Evolutionary conservation across 2,888 invertebrate species (phyloP), one percentile per base, ranked within the genome.

Genomic region (Melinopterus prodromus): DNA sequence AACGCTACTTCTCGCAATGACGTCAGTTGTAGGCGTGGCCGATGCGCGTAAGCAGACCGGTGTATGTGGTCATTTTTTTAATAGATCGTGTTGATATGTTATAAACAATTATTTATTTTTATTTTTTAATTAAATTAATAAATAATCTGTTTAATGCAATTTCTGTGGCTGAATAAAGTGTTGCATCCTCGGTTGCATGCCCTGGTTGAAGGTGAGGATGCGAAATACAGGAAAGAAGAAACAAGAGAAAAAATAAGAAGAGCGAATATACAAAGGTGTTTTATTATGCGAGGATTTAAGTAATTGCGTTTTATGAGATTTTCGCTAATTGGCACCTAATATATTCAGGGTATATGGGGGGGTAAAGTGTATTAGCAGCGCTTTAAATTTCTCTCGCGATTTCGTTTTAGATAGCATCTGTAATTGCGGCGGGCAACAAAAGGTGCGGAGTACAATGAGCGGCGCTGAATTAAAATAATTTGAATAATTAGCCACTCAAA

Each of bases 401-500:
- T 78, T 77, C 75, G 78, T 76, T 80, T 78, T 80, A 80, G 80
- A 80, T 80, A 71, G 74, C 37, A 71, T 77, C 14, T 72, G 69
- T 77, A 77, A 79, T 79, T 79, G 79, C 37, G 37, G 35, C 38
- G 74, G 35, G 77, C 78, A 80, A 80, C 78, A 78, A 80, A 80
- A 80, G 78, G 70, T 74, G 69, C 38, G 53, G 53, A 38, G 71
- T 79, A 78, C 79, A 77, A 74, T 79, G 74, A 80, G 76, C 74
- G 72, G 70, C 53, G 78, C 78, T 37, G 78, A 82, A 81, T 77
- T 80, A 80, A 77, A 77, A 70, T 81, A 79, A 82, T 82, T 82
- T 82, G 80, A 82, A 82, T 82, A 82, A 82, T 80, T 82, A 77
- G 37, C 77, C 69, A 69, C 69, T 70, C 69, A 74, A 74, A 78